These are phyloP conservation scores for Paraescarpia echinospica DNA, from an alignment of 1,140 invertebrate genomes.

Conservation along the genomic window DNA sequence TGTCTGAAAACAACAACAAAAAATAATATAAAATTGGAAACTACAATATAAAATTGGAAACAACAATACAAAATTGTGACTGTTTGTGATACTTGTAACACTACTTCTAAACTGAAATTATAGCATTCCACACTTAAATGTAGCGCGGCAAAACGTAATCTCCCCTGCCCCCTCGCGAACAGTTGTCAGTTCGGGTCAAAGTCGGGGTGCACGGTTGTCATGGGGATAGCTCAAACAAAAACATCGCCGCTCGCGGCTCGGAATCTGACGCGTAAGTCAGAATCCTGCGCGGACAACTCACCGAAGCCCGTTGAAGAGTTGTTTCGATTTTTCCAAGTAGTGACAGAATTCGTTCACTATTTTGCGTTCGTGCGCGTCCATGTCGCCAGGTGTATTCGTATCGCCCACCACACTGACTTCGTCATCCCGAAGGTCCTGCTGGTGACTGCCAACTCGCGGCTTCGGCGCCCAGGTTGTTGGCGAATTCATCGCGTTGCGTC, in stretches of 20 bases:
- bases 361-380: conserved; percentile 74
- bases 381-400: conserved; percentile 27
- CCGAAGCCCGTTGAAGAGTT: conserved; percentile 94
- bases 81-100: too few relatives aligned
- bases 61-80: too few relatives aligned
- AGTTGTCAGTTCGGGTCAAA: not conserved
- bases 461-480: conserved; percentile 31
- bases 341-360: conserved; percentile 95
- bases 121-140: not conserved
- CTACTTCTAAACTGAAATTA: not conserved
- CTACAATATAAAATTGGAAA: too few relatives aligned
- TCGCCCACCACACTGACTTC: conserved; percentile 20
- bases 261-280: not conserved
- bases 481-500: conserved; percentile 27
- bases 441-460: conserved; percentile 17
- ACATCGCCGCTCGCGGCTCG: not conserved
- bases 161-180: not conserved
- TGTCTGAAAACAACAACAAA: too few relatives aligned
- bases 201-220: not conserved
- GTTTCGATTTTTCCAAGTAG: conserved; percentile 94
- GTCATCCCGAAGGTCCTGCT: conserved; percentile 17
- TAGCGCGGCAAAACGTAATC: not conserved
- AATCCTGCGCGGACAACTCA: conserved; percentile 49
- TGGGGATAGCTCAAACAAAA: not conserved
- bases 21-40: too few relatives aligned